phyloP scores from a whole-genome alignment of 2,888 invertebrate genomes.

The Plagodis pulveraria region DNA sequence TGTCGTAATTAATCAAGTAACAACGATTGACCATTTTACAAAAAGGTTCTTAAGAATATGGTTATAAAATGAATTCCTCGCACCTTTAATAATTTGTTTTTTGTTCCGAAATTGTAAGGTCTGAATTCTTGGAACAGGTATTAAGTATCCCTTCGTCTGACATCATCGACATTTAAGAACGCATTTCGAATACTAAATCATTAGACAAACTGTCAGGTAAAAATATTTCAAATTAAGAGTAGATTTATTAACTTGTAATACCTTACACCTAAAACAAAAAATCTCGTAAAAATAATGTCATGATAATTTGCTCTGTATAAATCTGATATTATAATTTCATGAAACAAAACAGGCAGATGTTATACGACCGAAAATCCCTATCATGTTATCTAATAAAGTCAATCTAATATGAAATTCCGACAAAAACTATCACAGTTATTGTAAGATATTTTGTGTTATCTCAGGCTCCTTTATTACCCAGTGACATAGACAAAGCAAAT shows the following conservation, averaged over 20 bases:
- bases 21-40: no score
- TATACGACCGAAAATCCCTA: neutral
- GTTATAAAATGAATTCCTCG: neutral
- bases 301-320: no score
- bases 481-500: slow-evolving; percentile 30
- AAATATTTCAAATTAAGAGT: no score
- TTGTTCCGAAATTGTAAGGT: slow-evolving; percentile 1
- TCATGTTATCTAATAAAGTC: slow-evolving; percentile 12
- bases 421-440: slow-evolving; percentile 19
- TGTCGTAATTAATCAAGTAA: no score
- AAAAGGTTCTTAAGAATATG: no score
- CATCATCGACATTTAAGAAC: slow-evolving; percentile 28
- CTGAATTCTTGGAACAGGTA: slow-evolving; percentile 24
- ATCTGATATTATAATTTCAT: no score
- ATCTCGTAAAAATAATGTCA: no score
- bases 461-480: slow-evolving; percentile 24
- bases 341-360: slow-evolving; percentile 10
- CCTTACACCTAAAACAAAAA: no score
- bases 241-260: neutral
- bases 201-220: slow-evolving; percentile 5
- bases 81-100: neutral
- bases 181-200: slow-evolving; percentile 11
- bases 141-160: slow-evolving; percentile 35
- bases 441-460: slow-evolving; percentile 18
- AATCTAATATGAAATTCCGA: slow-evolving; percentile 20